Evolutionary conservation across 2,113 vertebrate species (phyloP).

Genomic region (Xiphophorus hellerii): DNA sequence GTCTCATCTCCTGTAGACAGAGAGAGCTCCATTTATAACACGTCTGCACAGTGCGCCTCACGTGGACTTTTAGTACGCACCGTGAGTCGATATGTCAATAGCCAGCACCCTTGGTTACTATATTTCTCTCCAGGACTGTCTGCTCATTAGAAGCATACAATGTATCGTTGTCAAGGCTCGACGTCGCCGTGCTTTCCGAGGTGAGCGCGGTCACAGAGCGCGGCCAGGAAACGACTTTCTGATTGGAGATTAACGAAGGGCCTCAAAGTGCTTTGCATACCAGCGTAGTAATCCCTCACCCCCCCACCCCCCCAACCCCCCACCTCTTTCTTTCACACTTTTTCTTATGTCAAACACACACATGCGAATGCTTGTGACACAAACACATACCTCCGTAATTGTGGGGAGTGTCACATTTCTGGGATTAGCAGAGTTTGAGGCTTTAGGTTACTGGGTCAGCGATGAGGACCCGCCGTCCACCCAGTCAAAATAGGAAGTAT

Average conservation of each 20-base stretch:
- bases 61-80: slow-evolving; percentile 47
- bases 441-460: slow-evolving; percentile 63
- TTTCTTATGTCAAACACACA: slow-evolving; percentile 41
- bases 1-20: slow-evolving; percentile 48
- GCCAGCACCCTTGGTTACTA: slow-evolving; percentile 56
- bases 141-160: slow-evolving; percentile 40
- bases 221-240: slow-evolving; percentile 32
- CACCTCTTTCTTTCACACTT: rapidly evolving
- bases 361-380: slow-evolving; percentile 52
- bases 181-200: slow-evolving; percentile 15
- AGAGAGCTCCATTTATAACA: slow-evolving; percentile 55
- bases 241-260: slow-evolving; percentile 62
- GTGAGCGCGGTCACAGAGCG: neutral
- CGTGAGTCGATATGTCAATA: slow-evolving; percentile 66
- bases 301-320: too few relatives aligned
- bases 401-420: slow-evolving; percentile 76
- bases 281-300: slow-evolving; percentile 50
- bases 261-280: slow-evolving; percentile 50
- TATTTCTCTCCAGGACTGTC: slow-evolving; percentile 48
- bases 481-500: neutral
- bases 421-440: slow-evolving; percentile 63
- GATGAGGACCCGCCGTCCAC: neutral
- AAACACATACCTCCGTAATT: slow-evolving; percentile 59
- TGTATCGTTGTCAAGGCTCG: slow-evolving; percentile 26
- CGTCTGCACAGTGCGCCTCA: slow-evolving; percentile 29